A percentile compares a stretch with the other conserved stretches of the same genome.
Evolutionary conservation across 2,113 vertebrate genomes (phyloP).

Genomic region (Elachura formosa): DNA sequence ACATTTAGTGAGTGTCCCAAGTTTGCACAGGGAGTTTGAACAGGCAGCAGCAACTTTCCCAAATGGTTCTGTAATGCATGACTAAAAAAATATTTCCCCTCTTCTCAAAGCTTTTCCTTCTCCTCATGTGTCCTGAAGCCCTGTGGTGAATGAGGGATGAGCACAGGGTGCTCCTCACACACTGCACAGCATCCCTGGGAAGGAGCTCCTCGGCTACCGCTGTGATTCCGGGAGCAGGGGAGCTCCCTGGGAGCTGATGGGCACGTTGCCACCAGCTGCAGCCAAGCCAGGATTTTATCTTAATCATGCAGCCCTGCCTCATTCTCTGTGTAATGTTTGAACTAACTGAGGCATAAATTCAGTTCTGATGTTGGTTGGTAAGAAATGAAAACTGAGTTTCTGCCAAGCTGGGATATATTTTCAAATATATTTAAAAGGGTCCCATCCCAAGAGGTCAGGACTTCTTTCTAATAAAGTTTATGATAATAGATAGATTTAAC

Average conservation of each 20-base stretch:
- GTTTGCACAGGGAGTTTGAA: accelerated
- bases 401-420: not conserved
- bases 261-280: not conserved
- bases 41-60: not conserved
- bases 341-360: constrained; percentile 36
- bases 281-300: constrained; percentile 24
- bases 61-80: not conserved
- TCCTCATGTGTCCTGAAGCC: not conserved
- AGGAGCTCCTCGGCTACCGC: not conserved
- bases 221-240: not conserved
- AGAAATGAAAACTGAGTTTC: constrained; percentile 18
- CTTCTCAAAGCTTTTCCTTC: not conserved
- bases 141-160: not conserved
- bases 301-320: constrained; percentile 5
- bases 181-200: not conserved
- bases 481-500: constrained; percentile 32
- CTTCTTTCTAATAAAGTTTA: constrained; percentile 29
- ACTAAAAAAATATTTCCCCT: not conserved
- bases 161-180: not conserved
- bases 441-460: constrained; percentile 6
- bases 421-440: not conserved
- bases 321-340: constrained; percentile 11
- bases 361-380: not conserved
- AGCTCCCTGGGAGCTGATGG: constrained; percentile 9
- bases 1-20: not conserved